Conservation (phyloP, 2,888 invertebrate genomes). For the Maniola hyperantus region DNA sequence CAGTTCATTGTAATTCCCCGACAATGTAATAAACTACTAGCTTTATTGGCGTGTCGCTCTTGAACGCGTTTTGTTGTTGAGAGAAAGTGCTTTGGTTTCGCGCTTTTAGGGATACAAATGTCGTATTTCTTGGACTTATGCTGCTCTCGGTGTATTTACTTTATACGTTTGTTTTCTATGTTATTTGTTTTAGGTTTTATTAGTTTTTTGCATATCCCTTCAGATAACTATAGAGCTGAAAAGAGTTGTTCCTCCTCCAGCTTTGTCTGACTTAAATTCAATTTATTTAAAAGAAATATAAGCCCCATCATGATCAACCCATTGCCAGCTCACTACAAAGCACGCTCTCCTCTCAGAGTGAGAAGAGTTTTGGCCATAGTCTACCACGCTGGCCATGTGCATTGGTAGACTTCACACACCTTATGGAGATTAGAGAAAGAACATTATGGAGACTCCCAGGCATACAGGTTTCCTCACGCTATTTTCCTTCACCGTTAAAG, state of each 20-base stretch:
- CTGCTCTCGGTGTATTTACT: slow-evolving; percentile 3
- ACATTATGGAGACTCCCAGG: too few relatives aligned
- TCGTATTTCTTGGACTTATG: slow-evolving; percentile 29
- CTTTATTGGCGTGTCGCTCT: slow-evolving; percentile 51
- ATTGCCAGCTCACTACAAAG: too few relatives aligned
- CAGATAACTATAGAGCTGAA: neutral
- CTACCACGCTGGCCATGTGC: too few relatives aligned
- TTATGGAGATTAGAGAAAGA: too few relatives aligned
- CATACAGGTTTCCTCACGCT: too few relatives aligned
- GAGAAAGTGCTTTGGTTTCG: slow-evolving; percentile 33
- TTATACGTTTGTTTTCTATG: slow-evolving; percentile 14
- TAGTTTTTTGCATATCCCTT: slow-evolving; percentile 6
- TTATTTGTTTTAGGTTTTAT: slow-evolving; percentile 11
- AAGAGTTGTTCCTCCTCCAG: neutral
- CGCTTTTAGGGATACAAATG: slow-evolving; percentile 38
- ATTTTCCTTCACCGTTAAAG: too few relatives aligned
- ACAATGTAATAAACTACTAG: slow-evolving; percentile 52
- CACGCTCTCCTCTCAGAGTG: too few relatives aligned
- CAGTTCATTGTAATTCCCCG: slow-evolving; percentile 38
- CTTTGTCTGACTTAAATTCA: neutral
- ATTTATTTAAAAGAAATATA: too few relatives aligned
- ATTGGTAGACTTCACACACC: too few relatives aligned
- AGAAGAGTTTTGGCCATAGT: too few relatives aligned
- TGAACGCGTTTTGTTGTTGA: slow-evolving; percentile 43
- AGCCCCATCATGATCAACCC: too few relatives aligned